A percentile compares a stretch with the other conserved stretches of the same genome.
Conservation (phyloP, 1,140 invertebrate genomes). For the Hylaeus volcanicus region DNA sequence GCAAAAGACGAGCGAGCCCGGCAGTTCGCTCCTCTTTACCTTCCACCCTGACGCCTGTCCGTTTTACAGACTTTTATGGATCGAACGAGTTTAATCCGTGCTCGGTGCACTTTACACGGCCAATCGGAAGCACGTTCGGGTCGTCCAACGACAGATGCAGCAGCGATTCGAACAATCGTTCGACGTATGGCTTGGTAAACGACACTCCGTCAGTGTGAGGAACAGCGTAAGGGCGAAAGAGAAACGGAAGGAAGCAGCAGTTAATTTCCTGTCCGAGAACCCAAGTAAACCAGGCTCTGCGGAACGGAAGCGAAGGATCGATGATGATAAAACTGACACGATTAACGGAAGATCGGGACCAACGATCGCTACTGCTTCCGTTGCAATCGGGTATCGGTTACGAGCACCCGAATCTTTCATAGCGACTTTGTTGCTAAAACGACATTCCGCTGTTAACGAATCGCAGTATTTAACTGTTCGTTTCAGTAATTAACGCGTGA, state of each 20-base stretch:
- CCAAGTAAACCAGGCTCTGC: not conserved
- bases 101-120: not conserved
- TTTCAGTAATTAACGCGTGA: too few relatives aligned
- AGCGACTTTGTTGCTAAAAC: too few relatives aligned
- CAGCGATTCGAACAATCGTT: not conserved
- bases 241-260: slow-evolving; percentile 51
- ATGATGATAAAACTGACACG: not conserved
- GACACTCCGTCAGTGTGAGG: not conserved
- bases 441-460: too few relatives aligned
- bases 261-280: slow-evolving; percentile 55
- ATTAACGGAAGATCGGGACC: not conserved
- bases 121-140: not conserved
- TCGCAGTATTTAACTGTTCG: too few relatives aligned
- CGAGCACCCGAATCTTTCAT: too few relatives aligned
- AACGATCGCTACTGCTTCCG: not conserved
- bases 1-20: not conserved
- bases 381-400: not conserved
- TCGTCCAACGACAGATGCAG: not conserved
- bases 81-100: not conserved
- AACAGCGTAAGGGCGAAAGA: not conserved
- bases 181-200: not conserved
- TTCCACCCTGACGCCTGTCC: not conserved
- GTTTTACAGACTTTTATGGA: not conserved
- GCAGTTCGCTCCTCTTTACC: not conserved
- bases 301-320: not conserved